Conservation (phyloP, 2,888 invertebrate genomes). For the Blera fallax region DNA sequence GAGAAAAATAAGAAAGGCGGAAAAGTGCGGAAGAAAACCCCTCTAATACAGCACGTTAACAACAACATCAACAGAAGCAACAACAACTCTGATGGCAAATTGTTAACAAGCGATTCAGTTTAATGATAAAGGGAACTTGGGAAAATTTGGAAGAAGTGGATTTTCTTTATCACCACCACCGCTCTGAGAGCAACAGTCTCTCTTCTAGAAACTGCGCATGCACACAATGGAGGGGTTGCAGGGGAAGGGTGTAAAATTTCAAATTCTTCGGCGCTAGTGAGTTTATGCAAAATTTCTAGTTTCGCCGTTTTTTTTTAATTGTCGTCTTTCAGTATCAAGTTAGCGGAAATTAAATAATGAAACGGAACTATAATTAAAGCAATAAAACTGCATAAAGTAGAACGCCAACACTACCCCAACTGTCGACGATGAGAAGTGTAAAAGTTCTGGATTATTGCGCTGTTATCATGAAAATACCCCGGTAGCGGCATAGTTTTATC, state of each 20-base stretch:
- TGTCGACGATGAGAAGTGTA: neutral
- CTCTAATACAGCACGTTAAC: slow-evolving; percentile 41
- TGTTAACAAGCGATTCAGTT: slow-evolving; percentile 69
- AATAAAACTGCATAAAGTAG: slow-evolving; percentile 3
- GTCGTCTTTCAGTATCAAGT: neutral
- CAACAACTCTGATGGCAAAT: slow-evolving; percentile 50
- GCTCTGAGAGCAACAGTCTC: slow-evolving; percentile 12
- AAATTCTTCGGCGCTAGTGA: neutral
- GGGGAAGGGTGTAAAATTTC: neutral
- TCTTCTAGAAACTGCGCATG: slow-evolving; percentile 34
- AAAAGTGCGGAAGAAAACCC: slow-evolving; percentile 53
- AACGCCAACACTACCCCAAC: neutral
- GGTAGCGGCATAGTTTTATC: slow-evolving; percentile 17
- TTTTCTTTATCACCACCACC: slow-evolving; percentile 59
- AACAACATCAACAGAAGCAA: slow-evolving; percentile 52
- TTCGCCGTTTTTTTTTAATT: neutral
- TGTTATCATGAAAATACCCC: neutral
- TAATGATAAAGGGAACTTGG: slow-evolving; percentile 62
- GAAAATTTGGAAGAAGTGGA: slow-evolving; percentile 64
- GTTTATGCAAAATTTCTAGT: slow-evolving; percentile 8
- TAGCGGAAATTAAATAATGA: slow-evolving; percentile 37
- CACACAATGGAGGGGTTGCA: neutral
- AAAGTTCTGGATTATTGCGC: slow-evolving; percentile 1
- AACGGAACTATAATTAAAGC: slow-evolving; percentile 26
- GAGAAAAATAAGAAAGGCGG: slow-evolving; percentile 15